Percentiles rank a stretch among this genome's conserved stretches.
Evolutionary conservation across 1,140 invertebrate genomes (phyloP).

Genomic region (Pseudachorutes palmiensis): DNA sequence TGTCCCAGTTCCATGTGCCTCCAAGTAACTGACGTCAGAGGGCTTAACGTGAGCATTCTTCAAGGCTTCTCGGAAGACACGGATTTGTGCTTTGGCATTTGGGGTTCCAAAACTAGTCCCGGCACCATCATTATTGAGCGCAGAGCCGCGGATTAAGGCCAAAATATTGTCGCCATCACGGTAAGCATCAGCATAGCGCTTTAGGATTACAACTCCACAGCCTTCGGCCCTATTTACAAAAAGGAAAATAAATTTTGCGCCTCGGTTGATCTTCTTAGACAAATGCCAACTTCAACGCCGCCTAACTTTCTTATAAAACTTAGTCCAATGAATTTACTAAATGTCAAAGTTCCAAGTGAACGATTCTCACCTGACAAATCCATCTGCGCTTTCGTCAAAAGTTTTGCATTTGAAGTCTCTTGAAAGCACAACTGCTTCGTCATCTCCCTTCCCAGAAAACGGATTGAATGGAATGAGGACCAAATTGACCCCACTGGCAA

Average conservation of each 20-base stretch:
- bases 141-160: constrained; percentile 11
- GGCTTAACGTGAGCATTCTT: constrained; percentile 47
- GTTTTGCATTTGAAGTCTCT: constrained; percentile 20
- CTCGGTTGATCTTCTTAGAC: neutral
- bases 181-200: constrained; percentile 10
- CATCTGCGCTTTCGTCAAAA: constrained; percentile 23
- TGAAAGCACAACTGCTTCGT: neutral
- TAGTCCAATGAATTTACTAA: neutral
- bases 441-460: neutral
- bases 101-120: constrained; percentile 16
- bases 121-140: constrained; percentile 13
- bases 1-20: constrained; percentile 56
- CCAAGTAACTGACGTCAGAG: constrained; percentile 48
- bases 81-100: constrained; percentile 41
- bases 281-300: neutral
- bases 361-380: constrained; percentile 14
- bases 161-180: constrained; percentile 8
- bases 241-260: neutral
- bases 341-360: neutral
- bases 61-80: constrained; percentile 48
- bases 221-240: constrained; percentile 8
- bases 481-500: constrained; percentile 29
- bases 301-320: neutral
- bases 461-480: constrained; percentile 2
- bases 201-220: constrained; percentile 9